A percentile compares a stretch with the other conserved stretches of the same genome.
Evolutionary conservation across 2,113 vertebrate genomes (phyloP).

Genomic region (Fregetta grallaria): DNA sequence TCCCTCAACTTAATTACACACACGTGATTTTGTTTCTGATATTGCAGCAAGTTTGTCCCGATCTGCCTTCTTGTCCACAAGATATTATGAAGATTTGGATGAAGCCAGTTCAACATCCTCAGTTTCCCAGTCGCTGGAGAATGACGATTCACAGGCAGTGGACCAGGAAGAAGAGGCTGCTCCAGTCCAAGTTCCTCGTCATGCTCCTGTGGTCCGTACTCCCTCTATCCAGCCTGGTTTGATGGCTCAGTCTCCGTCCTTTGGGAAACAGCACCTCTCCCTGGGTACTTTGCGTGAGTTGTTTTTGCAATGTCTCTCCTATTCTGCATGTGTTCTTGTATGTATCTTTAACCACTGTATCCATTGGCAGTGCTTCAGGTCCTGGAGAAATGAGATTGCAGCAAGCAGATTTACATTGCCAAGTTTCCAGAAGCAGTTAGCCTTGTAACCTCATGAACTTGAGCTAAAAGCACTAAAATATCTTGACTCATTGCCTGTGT

Average conservation of each 20-base stretch:
- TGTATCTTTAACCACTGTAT: background rate
- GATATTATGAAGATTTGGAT: slow-evolving; percentile 91
- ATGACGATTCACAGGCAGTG: slow-evolving; percentile 71
- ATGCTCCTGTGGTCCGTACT: slow-evolving; percentile 85
- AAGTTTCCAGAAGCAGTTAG: background rate
- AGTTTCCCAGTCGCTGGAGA: slow-evolving; percentile 83
- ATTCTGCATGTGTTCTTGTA: background rate
- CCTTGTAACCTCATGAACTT: background rate
- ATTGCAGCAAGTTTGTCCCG: slow-evolving; percentile 86
- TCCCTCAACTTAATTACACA: background rate
- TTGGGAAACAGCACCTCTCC: slow-evolving; percentile 75
- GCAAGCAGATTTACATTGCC: background rate
- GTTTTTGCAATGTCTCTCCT: background rate
- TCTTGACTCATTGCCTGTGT: background rate
- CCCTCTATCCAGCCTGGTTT: slow-evolving; percentile 87
- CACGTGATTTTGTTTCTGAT: background rate
- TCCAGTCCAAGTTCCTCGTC: slow-evolving; percentile 70
- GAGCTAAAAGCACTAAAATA: background rate
- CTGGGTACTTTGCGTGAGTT: slow-evolving; percentile 72
- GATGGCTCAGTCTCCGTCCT: slow-evolving; percentile 73
- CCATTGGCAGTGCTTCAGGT: background rate
- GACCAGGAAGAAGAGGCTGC: slow-evolving; percentile 75
- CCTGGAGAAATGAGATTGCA: background rate
- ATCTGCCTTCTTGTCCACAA: slow-evolving; percentile 92
- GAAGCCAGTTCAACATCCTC: slow-evolving; percentile 92